Evolutionary conservation across 1,140 invertebrate species (phyloP).

Genomic region (Aphaenogaster floridana): DNA sequence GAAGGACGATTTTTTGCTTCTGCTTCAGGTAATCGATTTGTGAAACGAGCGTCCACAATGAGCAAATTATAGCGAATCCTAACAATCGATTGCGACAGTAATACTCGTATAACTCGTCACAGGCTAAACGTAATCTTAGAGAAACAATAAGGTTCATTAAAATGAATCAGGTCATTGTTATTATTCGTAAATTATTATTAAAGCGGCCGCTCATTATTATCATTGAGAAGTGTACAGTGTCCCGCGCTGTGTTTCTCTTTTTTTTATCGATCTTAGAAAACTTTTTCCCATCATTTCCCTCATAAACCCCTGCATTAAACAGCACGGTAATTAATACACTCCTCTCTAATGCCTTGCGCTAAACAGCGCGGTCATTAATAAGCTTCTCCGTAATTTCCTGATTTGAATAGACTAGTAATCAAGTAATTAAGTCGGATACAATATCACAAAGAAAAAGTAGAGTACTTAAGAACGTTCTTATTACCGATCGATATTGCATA

Average conservation of each 20-base stretch:
- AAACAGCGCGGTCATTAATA: conserved; percentile 58
- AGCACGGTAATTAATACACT: conserved; percentile 54
- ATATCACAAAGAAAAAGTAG: conserved; percentile 29
- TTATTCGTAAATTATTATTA: conserved; percentile 34
- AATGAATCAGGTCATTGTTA: not conserved
- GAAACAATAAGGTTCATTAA: not conserved
- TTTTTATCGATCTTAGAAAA: not conserved
- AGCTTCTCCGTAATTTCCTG: conserved; percentile 60
- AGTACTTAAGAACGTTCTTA: conserved; percentile 18
- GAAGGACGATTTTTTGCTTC: not conserved
- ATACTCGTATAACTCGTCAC: conserved; percentile 14
- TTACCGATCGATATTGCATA: conserved; percentile 29
- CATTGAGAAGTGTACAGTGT: not conserved
- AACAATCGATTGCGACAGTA: conserved; percentile 10
- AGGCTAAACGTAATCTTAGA: conserved; percentile 9
- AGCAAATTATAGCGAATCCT: conserved; percentile 23
- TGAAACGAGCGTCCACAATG: conserved; percentile 2
- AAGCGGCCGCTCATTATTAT: conserved; percentile 7
- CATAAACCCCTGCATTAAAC: conserved; percentile 31
- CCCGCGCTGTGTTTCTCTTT: not conserved
- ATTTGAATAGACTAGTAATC: conserved; percentile 57
- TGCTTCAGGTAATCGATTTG: not conserved
- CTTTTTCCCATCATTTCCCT: conserved; percentile 48
- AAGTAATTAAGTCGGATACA: conserved; percentile 53
- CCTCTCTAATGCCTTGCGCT: conserved; percentile 38